Conservation (phyloP, 2,797 vertebrate species). For the Coreius guichenoti region DNA sequence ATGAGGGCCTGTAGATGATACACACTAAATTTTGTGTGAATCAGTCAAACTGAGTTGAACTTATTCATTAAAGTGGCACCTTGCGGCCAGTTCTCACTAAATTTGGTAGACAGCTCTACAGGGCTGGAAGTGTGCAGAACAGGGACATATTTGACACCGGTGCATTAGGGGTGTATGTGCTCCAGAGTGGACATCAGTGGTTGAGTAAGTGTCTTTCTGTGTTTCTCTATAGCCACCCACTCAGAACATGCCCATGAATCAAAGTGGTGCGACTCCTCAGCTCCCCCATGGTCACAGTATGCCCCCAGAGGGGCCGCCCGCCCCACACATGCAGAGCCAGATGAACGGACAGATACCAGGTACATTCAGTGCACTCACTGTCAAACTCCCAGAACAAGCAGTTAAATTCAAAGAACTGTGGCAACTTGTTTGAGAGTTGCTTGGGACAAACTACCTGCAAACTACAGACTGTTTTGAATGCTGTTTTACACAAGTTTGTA, state of each 20-base stretch:
- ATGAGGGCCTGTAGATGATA: too few species aligned
- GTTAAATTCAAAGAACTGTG: not conserved
- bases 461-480: not conserved
- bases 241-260: constrained; percentile 98
- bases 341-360: constrained; percentile 99
- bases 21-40: too few species aligned
- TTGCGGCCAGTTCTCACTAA: too few species aligned
- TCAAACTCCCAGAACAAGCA: not conserved
- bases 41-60: too few species aligned
- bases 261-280: constrained; percentile 90
- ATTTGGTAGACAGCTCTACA: too few species aligned
- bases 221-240: constrained; percentile 88
- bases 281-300: constrained; percentile 94
- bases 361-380: constrained; percentile 69
- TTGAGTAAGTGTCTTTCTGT: constrained; percentile 44
- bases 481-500: not conserved
- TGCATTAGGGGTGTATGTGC: not conserved
- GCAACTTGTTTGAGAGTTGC: not conserved
- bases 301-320: constrained; percentile 93
- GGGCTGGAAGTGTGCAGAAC: too few species aligned
- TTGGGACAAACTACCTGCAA: not conserved
- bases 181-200: not conserved
- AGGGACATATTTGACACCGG: not conserved
- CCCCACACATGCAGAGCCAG: constrained; percentile 98
- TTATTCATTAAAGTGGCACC: too few species aligned